Evolutionary conservation across 1,140 invertebrate species (phyloP), one percentile per base, ranked within the genome.

Genomic region (Brachystomella parvula): DNA sequence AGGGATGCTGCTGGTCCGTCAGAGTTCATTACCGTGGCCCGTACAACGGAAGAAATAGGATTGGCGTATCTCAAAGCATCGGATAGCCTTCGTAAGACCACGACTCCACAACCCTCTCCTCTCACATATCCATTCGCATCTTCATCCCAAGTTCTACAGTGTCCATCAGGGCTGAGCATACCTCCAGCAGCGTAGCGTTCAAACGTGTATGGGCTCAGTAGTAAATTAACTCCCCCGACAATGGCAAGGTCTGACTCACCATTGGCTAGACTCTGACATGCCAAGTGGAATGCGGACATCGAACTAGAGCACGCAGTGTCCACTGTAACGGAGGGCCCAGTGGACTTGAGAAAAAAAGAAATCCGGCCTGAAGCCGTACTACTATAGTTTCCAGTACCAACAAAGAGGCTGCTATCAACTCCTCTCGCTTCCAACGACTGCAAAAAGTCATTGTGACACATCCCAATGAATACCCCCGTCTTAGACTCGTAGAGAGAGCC

Each of bases 401-500:
- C n/a, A 30, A 57, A 64, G 1, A 39, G 29, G n/a, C 56, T 0
- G 2, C 58, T 47, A 47, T 61, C 9, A 21, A 57, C 64, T 47
- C 17, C 12, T 29, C 28, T 64, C 47, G 35, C 35, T 15, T 64
- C 53, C 19, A 21, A 47, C 15, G 21, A 21, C 15, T 47, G 15
- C 44, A 15, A 21, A 21, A 15, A 47, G 15, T 47, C 15, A 21
- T 47, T 47, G 15, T 21, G 21, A 21, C 15, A 47, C 15, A 76
- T 75, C 30, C 81, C 81, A 72, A 82, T 77, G 74, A 79, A 83
- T 33, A 83, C 81, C 53, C 81, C 81, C 29, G 79, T 84, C 69
- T 75, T 82, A 56, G 72, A 77, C 59, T 77, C 82, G 62, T 73
- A 71, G 44, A 79, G 65, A 67, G 63, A 71, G 28, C 73, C 64